These are phyloP conservation scores for Corynorhinus townsendii DNA, from an alignment of 2,113 vertebrate genomes.

Conservation along the genomic window DNA sequence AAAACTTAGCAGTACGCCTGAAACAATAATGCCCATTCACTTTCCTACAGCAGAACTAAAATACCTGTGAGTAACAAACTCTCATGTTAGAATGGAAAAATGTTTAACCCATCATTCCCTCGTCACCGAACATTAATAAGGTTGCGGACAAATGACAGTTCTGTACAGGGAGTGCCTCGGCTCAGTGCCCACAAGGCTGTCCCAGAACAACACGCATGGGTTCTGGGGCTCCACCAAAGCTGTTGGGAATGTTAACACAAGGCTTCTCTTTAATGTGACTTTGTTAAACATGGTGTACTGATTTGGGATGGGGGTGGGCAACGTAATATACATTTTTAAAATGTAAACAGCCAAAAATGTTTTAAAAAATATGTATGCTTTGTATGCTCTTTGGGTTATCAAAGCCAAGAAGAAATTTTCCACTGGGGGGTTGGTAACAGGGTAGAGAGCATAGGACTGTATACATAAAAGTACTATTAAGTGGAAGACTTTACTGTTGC, in stretches of 20 bases:
- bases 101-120: not conserved
- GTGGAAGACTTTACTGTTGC: not conserved
- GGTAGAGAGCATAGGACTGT: not conserved
- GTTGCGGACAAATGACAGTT: not conserved
- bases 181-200: not conserved
- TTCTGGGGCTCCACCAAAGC: not conserved
- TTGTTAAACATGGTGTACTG: not conserved
- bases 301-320: not conserved
- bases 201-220: not conserved
- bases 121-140: not conserved
- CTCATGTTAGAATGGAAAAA: not conserved
- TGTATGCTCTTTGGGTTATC: slow-evolving; percentile 1
- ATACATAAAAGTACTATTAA: not conserved
- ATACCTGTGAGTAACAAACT: not conserved
- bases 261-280: not conserved
- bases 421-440: not conserved
- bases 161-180: not conserved
- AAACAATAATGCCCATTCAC: not conserved
- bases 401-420: not conserved
- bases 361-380: not conserved
- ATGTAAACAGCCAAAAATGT: not conserved
- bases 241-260: not conserved
- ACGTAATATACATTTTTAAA: not conserved
- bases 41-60: not conserved
- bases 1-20: not conserved